Evolutionary conservation across 2,113 vertebrate genomes (phyloP).

Genomic region (Ageneiosus marmoratus): DNA sequence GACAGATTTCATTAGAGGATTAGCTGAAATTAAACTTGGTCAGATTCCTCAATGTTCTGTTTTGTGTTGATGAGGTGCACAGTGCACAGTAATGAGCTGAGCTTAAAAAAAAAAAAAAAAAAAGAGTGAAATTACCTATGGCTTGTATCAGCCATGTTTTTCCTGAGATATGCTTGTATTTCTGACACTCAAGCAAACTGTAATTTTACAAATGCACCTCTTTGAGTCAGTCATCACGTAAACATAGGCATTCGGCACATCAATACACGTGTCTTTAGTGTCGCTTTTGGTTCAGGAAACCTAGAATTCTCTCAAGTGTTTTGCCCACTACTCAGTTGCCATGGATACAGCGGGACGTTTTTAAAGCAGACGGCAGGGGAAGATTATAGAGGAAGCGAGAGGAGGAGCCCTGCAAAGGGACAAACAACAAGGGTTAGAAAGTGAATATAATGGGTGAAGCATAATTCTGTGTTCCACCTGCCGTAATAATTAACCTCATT

Average conservation of each 20-base stretch:
- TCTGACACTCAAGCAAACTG: conserved; percentile 13
- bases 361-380: conserved; percentile 35
- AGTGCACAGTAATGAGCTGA: background rate
- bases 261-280: background rate
- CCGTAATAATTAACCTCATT: background rate
- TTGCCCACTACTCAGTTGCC: conserved; percentile 38
- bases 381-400: conserved; percentile 41
- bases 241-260: background rate
- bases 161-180: background rate
- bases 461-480: background rate
- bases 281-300: background rate
- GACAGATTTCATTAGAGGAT: too few relatives aligned
- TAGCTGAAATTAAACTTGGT: background rate
- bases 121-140: background rate
- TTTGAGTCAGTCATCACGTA: background rate
- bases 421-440: conserved; percentile 22
- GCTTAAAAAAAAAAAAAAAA: too few relatives aligned
- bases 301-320: conserved; percentile 36
- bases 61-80: background rate
- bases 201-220: background rate
- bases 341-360: conserved; percentile 38
- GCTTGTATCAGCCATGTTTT: background rate
- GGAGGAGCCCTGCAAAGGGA: conserved; percentile 6
- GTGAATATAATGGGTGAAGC: conserved; percentile 22
- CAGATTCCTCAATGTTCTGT: background rate